These are phyloP conservation scores for Synergus laeviventris DNA, from an alignment of 2,888 invertebrate species.

Conservation along the genomic window DNA sequence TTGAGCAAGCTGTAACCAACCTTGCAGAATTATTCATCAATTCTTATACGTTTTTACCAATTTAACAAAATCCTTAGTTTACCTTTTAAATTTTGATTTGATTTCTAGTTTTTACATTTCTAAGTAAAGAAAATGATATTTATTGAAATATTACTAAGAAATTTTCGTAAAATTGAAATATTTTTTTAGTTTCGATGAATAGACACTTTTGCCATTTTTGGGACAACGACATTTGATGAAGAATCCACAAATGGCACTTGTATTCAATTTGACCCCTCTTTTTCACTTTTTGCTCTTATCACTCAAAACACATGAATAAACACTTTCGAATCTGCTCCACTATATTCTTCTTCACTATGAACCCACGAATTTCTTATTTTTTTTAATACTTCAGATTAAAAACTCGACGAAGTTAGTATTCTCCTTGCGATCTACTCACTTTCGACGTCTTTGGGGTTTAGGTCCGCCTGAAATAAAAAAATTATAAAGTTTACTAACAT, in stretches of 20 bases:
- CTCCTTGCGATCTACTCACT: constrained; percentile 82
- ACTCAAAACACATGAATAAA: constrained; percentile 1
- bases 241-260: constrained; percentile 1
- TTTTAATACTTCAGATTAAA: not conserved
- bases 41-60: too few species aligned
- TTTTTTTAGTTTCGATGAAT: not conserved
- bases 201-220: not conserved
- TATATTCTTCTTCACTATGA: constrained; percentile 24
- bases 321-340: not conserved
- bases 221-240: not conserved
- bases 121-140: too few species aligned
- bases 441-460: constrained; percentile 91
- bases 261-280: not conserved
- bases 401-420: not conserved
- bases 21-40: not conserved
- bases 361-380: not conserved
- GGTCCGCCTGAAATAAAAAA: constrained; percentile 86
- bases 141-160: too few species aligned
- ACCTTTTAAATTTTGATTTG: too few species aligned
- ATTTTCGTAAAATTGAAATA: not conserved
- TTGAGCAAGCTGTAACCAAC: not conserved
- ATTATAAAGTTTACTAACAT: not conserved
- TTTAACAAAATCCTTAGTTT: too few species aligned
- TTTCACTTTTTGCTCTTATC: constrained; percentile 7
- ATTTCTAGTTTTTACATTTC: too few species aligned